phyloP scores from a whole-genome alignment of 37 sponge, comb jelly and placozoan genomes.

The Dysidea cf. avara region DNA sequence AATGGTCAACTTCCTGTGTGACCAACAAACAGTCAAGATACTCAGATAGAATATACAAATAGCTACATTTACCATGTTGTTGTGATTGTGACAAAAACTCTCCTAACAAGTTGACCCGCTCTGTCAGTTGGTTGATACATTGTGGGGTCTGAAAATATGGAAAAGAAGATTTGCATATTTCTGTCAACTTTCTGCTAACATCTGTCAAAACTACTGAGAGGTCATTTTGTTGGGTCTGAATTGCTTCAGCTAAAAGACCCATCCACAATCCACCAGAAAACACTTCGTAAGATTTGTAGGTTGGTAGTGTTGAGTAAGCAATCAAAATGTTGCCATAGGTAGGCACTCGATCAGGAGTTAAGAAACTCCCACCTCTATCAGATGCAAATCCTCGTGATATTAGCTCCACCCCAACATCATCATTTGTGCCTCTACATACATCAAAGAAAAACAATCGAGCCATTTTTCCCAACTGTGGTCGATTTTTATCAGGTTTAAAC shows the following conservation, averaged over 20 bases:
- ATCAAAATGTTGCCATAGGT: constrained; percentile 20
- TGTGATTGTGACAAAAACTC: too few relatives aligned
- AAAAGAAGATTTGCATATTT: not conserved
- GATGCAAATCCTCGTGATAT: constrained; percentile 15
- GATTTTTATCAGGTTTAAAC: not conserved
- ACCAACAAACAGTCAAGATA: too few relatives aligned
- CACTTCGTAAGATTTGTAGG: constrained; percentile 34
- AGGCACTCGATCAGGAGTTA: not conserved
- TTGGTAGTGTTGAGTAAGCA: constrained; percentile 42
- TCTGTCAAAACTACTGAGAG: constrained; percentile 27
- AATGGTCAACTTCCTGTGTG: too few relatives aligned
- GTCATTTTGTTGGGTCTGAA: not conserved
- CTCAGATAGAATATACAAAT: too few relatives aligned
- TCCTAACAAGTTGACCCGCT: too few relatives aligned
- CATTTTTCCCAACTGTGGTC: constrained; percentile 1
- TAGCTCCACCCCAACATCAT: not conserved
- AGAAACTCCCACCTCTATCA: not conserved
- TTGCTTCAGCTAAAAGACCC: constrained; percentile 7
- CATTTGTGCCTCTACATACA: constrained; percentile 29
- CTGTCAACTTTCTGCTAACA: constrained; percentile 20
- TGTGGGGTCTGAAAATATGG: too few relatives aligned
- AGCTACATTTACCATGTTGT: too few relatives aligned
- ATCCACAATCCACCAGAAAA: constrained; percentile 41
- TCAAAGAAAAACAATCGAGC: constrained; percentile 51
- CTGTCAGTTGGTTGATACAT: too few relatives aligned